These are phyloP conservation scores for Monomorium pharaonis DNA, from an alignment of 1,140 invertebrate genomes.

Conservation along the genomic window DNA sequence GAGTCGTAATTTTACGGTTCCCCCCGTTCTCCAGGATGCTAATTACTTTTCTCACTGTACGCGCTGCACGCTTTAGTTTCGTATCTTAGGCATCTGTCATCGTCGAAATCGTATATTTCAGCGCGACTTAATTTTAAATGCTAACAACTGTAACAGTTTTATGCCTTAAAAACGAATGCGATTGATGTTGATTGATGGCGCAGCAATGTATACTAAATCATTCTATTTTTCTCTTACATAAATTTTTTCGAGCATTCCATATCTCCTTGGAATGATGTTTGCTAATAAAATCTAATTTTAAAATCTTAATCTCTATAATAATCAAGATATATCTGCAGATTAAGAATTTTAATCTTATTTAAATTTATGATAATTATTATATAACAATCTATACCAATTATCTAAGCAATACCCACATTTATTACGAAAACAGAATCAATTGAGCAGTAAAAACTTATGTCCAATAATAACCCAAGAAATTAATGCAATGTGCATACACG, in stretches of 20 bases:
- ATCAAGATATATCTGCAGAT: neutral
- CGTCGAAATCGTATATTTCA: neutral
- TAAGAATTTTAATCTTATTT: neutral
- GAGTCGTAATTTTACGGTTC: neutral
- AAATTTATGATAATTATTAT: conserved; percentile 28
- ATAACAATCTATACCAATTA: no score
- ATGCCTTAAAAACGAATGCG: neutral
- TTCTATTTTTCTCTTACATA: neutral
- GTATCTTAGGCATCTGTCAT: neutral
- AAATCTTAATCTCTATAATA: neutral
- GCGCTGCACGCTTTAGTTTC: neutral
- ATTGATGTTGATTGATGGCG: neutral
- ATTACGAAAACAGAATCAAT: conserved; percentile 2
- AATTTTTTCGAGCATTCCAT: neutral
- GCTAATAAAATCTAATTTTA: neutral
- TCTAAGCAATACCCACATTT: neutral
- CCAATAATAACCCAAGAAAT: conserved; percentile 6
- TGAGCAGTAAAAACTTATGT: neutral
- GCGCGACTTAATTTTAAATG: neutral
- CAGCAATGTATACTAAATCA: neutral
- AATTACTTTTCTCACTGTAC: neutral
- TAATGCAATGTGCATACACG: neutral
- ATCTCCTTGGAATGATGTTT: neutral
- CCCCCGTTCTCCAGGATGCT: neutral
- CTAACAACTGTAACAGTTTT: neutral